Base-by-base conservation (phyloP, 2,113 vertebrate species). In the Egretta garzetta region DNA sequence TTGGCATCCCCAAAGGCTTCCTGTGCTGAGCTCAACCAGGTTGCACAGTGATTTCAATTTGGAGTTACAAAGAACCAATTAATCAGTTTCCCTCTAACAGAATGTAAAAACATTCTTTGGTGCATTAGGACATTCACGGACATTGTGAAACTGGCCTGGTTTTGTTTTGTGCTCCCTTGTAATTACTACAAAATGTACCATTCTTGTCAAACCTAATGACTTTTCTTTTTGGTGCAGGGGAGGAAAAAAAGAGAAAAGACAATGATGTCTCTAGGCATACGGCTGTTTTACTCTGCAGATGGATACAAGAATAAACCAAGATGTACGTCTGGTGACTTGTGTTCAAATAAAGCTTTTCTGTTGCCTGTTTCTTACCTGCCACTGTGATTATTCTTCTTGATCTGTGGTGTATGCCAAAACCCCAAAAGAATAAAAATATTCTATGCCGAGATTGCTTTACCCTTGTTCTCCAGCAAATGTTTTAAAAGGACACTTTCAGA, bases 31-130 rank as follows among this genome's bases (percentile, higher is more conserved):
- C 90, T 94, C 89, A 95, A 96, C 76, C 97, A 98, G 98, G 99
- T 98, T 97, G 98, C 94, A 83, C 80, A 68, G 96, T 86, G 95
- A 98, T 98, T 97, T 98, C 98, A 97, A 98, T 98, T 95, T 98
- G 95, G 96, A 96, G 94, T 77, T 97, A 98, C 98, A 98, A 98
- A 99, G 98, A 99, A 98, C 94, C 98, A 98, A 98, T 98, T 98
- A 98, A 99, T 98, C 98, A 86, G 94, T n/a, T 91, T 96, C 92
- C 82, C 93, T 96, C 88, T 93, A 97, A 97, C 85, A 77, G 95
- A 93, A 97, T 96, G 96, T 97, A 97, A 97, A 97, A 95, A 93
- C 96, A 92, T 84, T 79, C 96, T 97, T 97, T 97, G 98, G 98
- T 98, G 96, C 94, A 95, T 97, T 62, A 80, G 96, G 97, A 98